phyloP scores from a whole-genome alignment of 2,888 invertebrate genomes.

The Hesperia comma region DNA sequence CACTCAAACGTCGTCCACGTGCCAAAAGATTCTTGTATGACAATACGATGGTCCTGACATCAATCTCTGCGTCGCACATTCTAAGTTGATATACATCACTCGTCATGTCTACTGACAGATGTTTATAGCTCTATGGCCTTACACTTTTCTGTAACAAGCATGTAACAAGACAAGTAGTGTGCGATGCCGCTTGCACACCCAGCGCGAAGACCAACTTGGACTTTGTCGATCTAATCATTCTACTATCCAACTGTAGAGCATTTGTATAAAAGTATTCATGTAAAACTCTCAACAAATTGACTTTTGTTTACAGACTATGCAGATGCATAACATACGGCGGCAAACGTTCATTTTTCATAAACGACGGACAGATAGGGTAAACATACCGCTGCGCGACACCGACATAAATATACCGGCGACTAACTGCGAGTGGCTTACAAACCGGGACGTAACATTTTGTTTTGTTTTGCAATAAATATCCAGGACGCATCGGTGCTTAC shows the following conservation, averaged over 20 bases:
- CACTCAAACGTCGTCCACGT: too few species aligned
- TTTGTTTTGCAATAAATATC: too few species aligned
- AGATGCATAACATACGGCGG: conserved; percentile 1
- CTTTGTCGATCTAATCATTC: neutral
- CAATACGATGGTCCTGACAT: too few species aligned
- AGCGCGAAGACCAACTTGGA: neutral
- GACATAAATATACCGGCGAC: neutral
- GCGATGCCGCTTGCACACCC: neutral
- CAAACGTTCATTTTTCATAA: conserved; percentile 10
- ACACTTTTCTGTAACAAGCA: conserved; percentile 3
- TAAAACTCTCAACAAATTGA: neutral
- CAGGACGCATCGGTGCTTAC: too few species aligned
- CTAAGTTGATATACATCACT: neutral
- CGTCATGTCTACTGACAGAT: neutral
- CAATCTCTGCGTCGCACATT: too few species aligned
- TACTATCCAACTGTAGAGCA: too few species aligned
- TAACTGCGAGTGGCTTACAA: too few species aligned
- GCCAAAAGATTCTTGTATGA: too few species aligned
- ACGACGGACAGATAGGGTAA: neutral
- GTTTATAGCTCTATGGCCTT: neutral
- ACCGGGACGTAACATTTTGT: too few species aligned
- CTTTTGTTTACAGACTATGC: conserved; percentile 1
- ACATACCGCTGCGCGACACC: neutral
- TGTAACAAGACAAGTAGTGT: neutral
- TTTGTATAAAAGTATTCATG: too few species aligned